Evolutionary conservation across 1,140 invertebrate genomes (phyloP).

Genomic region (Eriocheir sinensis): DNA sequence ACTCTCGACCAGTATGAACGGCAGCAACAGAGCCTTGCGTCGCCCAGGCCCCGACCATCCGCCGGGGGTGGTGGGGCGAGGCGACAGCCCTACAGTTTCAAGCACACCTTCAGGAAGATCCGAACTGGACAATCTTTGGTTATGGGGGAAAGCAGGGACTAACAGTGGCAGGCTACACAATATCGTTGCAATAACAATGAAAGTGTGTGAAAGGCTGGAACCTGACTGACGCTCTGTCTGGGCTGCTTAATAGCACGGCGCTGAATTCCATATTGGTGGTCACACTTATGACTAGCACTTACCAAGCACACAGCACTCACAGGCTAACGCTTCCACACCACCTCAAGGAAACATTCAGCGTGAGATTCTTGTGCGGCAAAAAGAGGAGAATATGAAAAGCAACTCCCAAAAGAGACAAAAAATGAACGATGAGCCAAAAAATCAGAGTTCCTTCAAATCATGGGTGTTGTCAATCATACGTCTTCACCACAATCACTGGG

Average conservation of each 20-base stretch:
- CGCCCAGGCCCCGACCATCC: neutral
- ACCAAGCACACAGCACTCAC: conserved; percentile 70
- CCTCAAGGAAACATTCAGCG: conserved; percentile 57
- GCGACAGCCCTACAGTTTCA: conserved; percentile 44
- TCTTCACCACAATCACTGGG: neutral
- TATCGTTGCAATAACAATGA: conserved; percentile 66
- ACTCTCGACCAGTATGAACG: conserved; percentile 25
- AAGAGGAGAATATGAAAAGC: neutral
- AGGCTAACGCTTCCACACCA: conserved; percentile 69
- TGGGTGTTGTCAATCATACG: neutral
- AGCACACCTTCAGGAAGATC: conserved; percentile 69
- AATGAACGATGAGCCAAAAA: neutral
- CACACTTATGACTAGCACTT: conserved; percentile 75
- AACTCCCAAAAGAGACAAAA: too few species aligned
- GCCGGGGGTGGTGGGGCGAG: neutral
- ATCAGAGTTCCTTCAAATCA: neutral
- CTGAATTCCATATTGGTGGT: conserved; percentile 58
- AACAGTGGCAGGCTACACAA: conserved; percentile 66
- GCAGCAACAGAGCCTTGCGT: neutral
- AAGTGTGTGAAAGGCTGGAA: conserved; percentile 70
- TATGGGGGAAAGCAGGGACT: conserved; percentile 73
- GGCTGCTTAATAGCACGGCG: conserved; percentile 67
- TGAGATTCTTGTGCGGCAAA: conserved; percentile 61
- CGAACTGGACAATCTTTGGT: conserved; percentile 72
- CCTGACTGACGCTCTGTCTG: conserved; percentile 61